These are phyloP conservation scores for Lasioglossum pauxillum DNA, from an alignment of 2,888 invertebrate genomes.

Conservation along the genomic window DNA sequence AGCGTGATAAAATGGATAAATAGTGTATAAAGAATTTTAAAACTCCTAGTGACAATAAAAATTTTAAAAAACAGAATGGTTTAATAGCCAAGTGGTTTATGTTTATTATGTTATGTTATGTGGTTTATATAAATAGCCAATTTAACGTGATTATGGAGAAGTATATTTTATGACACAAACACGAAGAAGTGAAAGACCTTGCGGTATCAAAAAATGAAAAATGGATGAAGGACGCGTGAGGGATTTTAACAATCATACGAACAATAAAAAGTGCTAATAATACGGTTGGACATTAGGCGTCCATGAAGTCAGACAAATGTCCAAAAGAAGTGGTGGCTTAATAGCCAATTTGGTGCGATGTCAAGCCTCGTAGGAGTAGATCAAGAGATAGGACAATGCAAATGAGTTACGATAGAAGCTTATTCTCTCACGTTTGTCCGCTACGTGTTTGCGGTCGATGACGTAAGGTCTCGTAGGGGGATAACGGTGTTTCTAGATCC, in stretches of 20 bases:
- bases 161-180: background rate
- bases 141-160: background rate
- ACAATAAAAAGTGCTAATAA: background rate
- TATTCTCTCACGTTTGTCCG: conserved; percentile 59
- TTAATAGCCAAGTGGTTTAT: too few relatives aligned
- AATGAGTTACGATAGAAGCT: conserved; percentile 58
- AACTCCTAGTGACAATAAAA: too few relatives aligned
- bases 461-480: conserved; percentile 84
- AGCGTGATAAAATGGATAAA: too few relatives aligned
- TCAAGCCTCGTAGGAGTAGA: conserved; percentile 13
- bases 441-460: conserved; percentile 81
- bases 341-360: conserved; percentile 23
- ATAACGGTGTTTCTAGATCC: conserved; percentile 83
- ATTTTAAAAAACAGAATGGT: too few relatives aligned
- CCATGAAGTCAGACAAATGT: background rate
- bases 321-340: background rate
- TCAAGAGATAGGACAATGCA: conserved; percentile 52
- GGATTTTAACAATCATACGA: background rate
- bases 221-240: background rate
- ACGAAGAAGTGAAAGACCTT: background rate
- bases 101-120: too few relatives aligned
- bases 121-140: too few relatives aligned
- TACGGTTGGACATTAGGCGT: background rate
- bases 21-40: too few relatives aligned
- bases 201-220: background rate